phyloP scores from a whole-genome alignment of 2,113 vertebrate species.

The Symphodus melops region DNA sequence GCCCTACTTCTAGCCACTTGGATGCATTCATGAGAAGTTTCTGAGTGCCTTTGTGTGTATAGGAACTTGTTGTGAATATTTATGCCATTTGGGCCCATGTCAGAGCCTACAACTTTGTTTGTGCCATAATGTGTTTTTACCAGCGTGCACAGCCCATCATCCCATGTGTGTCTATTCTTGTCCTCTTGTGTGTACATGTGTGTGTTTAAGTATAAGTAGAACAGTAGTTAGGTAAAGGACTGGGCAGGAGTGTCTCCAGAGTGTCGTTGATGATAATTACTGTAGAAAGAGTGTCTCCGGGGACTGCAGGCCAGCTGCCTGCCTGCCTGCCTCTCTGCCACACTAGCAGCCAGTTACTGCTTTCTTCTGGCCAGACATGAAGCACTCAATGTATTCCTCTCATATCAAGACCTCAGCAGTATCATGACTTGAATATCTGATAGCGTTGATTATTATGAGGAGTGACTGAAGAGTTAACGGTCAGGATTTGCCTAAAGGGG shows the following conservation, averaged over 20 bases:
- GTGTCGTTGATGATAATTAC: constrained; percentile 82
- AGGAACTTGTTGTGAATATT: constrained; percentile 58
- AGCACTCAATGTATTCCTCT: constrained; percentile 37
- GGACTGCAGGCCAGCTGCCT: constrained; percentile 67
- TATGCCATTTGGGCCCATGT: constrained; percentile 38
- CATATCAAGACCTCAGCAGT: constrained; percentile 24
- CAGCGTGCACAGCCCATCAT: constrained; percentile 8
- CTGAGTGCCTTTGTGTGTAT: constrained; percentile 77
- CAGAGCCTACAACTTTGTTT: constrained; percentile 48
- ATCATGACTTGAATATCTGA: constrained; percentile 13
- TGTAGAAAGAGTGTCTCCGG: constrained; percentile 74
- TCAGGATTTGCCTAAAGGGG: neutral
- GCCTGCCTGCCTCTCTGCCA: constrained; percentile 40
- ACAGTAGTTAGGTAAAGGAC: constrained; percentile 56
- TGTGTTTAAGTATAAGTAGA: constrained; percentile 58
- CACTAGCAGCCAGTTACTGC: constrained; percentile 43
- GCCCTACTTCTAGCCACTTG: constrained; percentile 35
- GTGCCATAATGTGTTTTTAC: constrained; percentile 36
- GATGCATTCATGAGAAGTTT: constrained; percentile 37
- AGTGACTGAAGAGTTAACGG: constrained; percentile 1
- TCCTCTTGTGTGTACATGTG: constrained; percentile 16
- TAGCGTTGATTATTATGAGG: neutral
- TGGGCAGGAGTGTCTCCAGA: constrained; percentile 65
- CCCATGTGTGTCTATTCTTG: constrained; percentile 18
- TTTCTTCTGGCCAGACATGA: constrained; percentile 44